Conservation (phyloP, 2,113 vertebrate genomes). For the Lagopus leucura region DNA sequence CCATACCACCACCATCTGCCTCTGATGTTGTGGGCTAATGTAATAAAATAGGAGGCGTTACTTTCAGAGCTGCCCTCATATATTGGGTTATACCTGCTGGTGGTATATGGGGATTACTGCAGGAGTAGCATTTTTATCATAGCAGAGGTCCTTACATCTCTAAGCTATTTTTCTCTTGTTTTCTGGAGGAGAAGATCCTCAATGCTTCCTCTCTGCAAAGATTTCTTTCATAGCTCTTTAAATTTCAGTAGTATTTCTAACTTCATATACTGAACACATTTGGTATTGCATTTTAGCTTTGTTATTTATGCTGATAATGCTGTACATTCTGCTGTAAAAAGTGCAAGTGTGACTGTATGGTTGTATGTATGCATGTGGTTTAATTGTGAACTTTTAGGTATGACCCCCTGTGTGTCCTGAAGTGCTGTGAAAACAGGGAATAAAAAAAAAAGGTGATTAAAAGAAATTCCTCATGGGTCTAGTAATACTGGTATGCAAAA, state of each 20-base stretch:
- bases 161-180: neutral
- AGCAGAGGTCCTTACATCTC: neutral
- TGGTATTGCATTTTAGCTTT: neutral
- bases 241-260: neutral
- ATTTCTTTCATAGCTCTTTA: neutral
- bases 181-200: neutral
- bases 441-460: neutral
- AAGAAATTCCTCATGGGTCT: neutral
- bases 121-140: neutral
- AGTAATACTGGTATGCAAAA: neutral
- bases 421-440: neutral
- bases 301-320: neutral
- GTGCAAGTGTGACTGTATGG: neutral
- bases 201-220: neutral
- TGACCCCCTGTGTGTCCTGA: neutral
- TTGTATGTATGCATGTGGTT: neutral
- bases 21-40: too few species aligned
- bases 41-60: too few species aligned
- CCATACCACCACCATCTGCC: too few species aligned
- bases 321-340: neutral
- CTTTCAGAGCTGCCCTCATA: too few species aligned
- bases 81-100: accelerated
- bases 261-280: neutral
- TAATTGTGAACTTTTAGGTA: neutral
- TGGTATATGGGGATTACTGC: accelerated